Base-by-base conservation (phyloP, 92 coral and sea anemone genomes). In the Zoanthus sansibaricus region DNA sequence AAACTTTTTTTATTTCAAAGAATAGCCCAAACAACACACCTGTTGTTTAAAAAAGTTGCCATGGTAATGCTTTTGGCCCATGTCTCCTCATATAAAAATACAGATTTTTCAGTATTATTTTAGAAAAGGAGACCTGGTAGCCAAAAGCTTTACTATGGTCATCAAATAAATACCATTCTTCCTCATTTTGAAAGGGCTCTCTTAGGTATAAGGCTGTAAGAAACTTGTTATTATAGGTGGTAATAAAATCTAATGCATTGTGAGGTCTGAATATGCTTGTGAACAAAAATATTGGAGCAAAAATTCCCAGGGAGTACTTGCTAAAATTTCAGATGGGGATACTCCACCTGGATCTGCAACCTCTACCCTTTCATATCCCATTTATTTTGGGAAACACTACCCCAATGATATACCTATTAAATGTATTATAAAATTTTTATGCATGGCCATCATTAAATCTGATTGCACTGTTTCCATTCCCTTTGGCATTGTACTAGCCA, bases 141-240 rank as follows among this genome's bases (percentile, higher is more conserved):
- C 64, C 64, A 56, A 56, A 56, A 56, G 64, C 64, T 56, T 56
- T 56, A 56, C 64, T 56, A 56, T 56, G 64, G 64, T 56, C 64
- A 56, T 56, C 64, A 56, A 56, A 56, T 56, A 56, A 9, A 56
- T 56, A 17, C 64, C 64, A 56, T 56, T 56, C 62, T 56, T 56
- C 62, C 62, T 56, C 62, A 56, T 56, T 56, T 56, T 56, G 62
- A 56, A 56, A 56, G 62, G 62, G 62, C 16, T 56, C 14, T 56
- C 62, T 56, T 52, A 52, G 58, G 58, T 56, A 56, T 56, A 56
- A 56, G 62, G 62, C 62, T 56, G 62, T 56, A 56, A 56, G 62
- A 56, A 56, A 56, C 13, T 56, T 56, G 62, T 56, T 56, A 56
- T 56, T 56, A 56, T 56, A 56, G 62, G 62, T 56, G 62, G 62